Base-by-base conservation (phyloP, 2,113 vertebrate genomes). In the Chamaea fasciata region DNA sequence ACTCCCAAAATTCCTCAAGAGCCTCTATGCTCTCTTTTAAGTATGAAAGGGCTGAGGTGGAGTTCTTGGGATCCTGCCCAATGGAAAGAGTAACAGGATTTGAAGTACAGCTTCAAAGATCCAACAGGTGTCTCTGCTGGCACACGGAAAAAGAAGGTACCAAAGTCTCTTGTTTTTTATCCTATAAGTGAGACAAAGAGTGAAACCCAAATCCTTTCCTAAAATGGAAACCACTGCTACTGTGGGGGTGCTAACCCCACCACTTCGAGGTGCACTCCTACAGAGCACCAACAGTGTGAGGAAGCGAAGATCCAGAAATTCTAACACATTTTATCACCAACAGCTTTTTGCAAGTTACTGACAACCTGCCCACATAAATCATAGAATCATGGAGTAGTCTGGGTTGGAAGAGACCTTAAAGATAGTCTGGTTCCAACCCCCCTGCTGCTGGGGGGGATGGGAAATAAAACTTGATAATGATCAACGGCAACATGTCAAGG, bases 291-390 rank as follows among this genome's bases (percentile, higher is more conserved):
- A 2, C 1, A 52, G 3, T 4, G 9, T 11, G 16, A n/a, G 37
- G 35, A 70, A 64, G 7, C 1, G 13, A 49, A 71, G 26, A 44
- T 8, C 5, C 22, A 31, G 16, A 78, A 42, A 14, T 68, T 91
- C 53, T 33, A 37, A 21, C 9, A 15, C 15, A 5, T 52, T 81
- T 67, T 41, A 4, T 7, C 15, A 31, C 17, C n/a, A 92, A 13
- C 14, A 78, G 13, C 22, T 52, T 1, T 3, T 41, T 46, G 16
- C 22, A 49, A 63, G 16, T 19, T 55, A 33, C 23, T n/a, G 77
- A 50, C 9, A 41, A 3, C 12, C 16, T 53, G 15, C 8, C 3
- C 0, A 0, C 13, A 21, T 16, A 57, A 47, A 69, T 62, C 30
- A 39, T 0, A 30, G 39, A 21, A 21, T 24, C 39, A 47, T 14